Base-by-base conservation (phyloP, 2,888 invertebrate species). In the Trissolcus japonicus region DNA sequence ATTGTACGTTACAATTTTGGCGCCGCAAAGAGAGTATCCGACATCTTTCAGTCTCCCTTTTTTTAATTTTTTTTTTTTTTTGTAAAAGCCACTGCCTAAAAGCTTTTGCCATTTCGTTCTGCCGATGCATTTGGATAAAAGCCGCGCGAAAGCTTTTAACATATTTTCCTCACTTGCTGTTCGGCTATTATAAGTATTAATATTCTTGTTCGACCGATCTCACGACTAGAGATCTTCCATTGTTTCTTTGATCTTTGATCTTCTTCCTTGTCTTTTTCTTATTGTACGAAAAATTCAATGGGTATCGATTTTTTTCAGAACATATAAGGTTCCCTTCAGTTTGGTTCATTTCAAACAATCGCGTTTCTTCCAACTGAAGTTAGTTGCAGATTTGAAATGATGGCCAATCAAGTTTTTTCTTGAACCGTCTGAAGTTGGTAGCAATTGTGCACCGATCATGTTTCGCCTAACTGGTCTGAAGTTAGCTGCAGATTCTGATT, bases 111-210 rank as follows among this genome's bases (percentile, higher is more conserved):
- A 62, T 79, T 76, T 79, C 72, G 66, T 76, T 76, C 51, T 55
- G 69, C 66, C 53, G 69, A 65, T 79, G 76, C 79, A 79, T 79
- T 76, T 79, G 79, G 76, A 76, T 79, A 68, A 76, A 79, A 79
- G 76, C 73, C 55, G 65, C 54, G 69, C 59, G 65, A 76, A 68
- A 76, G 79, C 79, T 79, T 79, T 79, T 76, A 79, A 79, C 76
- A 76, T 76, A 79, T 76, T 76, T 76, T 76, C 61, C 56, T 76
- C 76, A 61, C 79, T 73, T 68, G 35, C 66, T 54, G 62, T 59
- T 35, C 43, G 55, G 41, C 65, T 75, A 76, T 79, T 76, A 73
- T 50, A 62, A 66, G 51, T 72, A 78, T 76, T 73, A 79, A 79
- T 76, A 75, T 69, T 67, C 56, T 46, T 48, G 40, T 43, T 55